Evolutionary conservation across 2,888 invertebrate species (phyloP), one percentile per base, ranked within the genome.

Genomic region (Malthinus flaveolus): DNA sequence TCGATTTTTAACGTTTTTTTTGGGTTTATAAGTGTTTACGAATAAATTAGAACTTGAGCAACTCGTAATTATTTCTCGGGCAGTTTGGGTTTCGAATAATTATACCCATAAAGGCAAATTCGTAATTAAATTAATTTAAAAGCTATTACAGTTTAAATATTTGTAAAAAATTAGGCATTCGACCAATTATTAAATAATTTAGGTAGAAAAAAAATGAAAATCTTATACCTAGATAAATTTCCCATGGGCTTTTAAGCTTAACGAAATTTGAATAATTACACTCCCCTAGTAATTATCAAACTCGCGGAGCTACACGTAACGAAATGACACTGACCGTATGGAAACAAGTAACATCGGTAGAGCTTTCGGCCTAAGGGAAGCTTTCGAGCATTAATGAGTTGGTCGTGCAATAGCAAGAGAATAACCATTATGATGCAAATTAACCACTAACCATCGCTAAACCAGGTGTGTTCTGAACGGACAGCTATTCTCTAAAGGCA

Each of bases 381-480:
- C 46, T 53, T 48, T 46, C 49, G 46, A 50, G 33, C 55, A 59
- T 46, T 55, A 59, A 55, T 48, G 50, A 54, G 45, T 33, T 55
- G 59, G 55, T 35, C 59, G 46, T 46, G 34, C 34, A 32, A 51
- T 45, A 36, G 45, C 44, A 33, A 50, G 53, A 63, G 64, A 66
- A 65, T 64, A 65, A 65, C 73, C 64, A 75, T 75, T 75, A 75
- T 75, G 65, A 75, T 76, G 76, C 74, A 76, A 75, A 75, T 75
- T 67, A 72, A 72, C 68, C 67, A 67, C 68, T 71, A 71, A 72
- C 75, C 72, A 72, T 69, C 68, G 71, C 69, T 69, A 67, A 71
- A 71, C 75, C 75, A 77, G 76, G 76, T 77, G 76, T 75, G 74
- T 71, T 71, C 71, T 71, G 68, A 73, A 71, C 66, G 74, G 74